Evolutionary conservation across 2,797 vertebrate genomes (phyloP), one percentile per base, ranked within the genome.

Genomic region (Sternotherus odoratus): DNA sequence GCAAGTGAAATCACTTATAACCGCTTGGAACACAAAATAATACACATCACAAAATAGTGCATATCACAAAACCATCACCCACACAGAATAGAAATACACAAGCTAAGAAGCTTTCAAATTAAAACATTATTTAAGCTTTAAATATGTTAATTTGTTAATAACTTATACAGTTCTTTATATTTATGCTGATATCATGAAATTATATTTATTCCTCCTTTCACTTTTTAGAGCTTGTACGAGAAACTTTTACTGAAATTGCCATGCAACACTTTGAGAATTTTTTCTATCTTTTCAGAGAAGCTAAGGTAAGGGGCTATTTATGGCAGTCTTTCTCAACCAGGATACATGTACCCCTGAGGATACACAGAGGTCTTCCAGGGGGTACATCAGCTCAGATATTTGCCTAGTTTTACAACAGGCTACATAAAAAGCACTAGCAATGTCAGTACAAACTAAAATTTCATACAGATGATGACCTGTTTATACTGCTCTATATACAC

Each of bases 221-320:
- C 90, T 78, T 53, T 92, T 15, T 56, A 98, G 98, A 98, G 93
- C 81, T 95, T 36, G 80, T 98, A 12, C 92, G 46, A 82, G 97
- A 96, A 60, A n/a, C 75, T 17, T 98, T 98, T 89, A 19, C 92
- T 33, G 84, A 97, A 50, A 88, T 98, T 82, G 98, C 98, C 56
- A 57, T 87, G 1, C 90, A 5, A 12, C 97, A 97, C 95, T 98
- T 99, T 60, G 11, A 12, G 17, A 98, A 97, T 84, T 98, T 97
- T 87, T 96, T 96, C 13, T 98, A 98, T 92, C 98, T 99, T 30
- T 6, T 96, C 17, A 98, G 97, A 97, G 91, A 19, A 57, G 91
- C 95, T 78, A 98, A 98, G 98, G 98, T 98, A 95, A 50, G 46
- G 5, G 1, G 21, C 46, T 60, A 1, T 24, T 5, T 60, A 19